Conservation (phyloP, 2,797 vertebrate species). For the Scolopax rusticola region DNA sequence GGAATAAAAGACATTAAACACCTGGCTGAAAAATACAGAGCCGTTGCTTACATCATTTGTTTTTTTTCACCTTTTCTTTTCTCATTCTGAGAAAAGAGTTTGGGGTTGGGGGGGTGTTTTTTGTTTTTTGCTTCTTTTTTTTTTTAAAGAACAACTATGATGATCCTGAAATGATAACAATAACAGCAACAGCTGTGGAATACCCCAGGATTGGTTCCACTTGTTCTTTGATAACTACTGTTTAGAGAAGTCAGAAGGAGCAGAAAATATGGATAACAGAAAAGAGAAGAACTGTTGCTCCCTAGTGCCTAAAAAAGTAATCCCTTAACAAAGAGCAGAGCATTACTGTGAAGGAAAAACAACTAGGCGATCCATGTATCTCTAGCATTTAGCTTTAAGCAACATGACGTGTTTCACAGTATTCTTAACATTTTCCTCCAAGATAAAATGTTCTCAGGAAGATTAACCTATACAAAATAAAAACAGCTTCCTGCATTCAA, state of each 20-base stretch:
- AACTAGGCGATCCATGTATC: background rate
- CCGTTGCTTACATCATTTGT: background rate
- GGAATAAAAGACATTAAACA: background rate
- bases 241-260: background rate
- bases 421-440: background rate
- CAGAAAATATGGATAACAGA: background rate
- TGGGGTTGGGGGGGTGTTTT: background rate
- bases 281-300: slow-evolving; percentile 52
- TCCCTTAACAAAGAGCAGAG: background rate
- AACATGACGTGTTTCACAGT: background rate
- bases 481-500: background rate
- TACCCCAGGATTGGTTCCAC: background rate
- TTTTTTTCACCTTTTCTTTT: background rate
- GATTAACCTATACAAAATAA: background rate
- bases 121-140: background rate
- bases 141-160: background rate
- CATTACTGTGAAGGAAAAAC: background rate
- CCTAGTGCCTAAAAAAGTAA: slow-evolving; percentile 11
- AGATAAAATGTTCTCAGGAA: background rate
- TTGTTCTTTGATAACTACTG: background rate
- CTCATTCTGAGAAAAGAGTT: background rate
- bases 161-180: background rate
- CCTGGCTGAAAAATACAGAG: background rate
- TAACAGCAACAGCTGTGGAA: background rate
- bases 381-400: background rate